A percentile compares a stretch with the other conserved stretches of the same genome.
phyloP scores from a whole-genome alignment of 2,888 invertebrate species.

The Drosophila atripex region DNA sequence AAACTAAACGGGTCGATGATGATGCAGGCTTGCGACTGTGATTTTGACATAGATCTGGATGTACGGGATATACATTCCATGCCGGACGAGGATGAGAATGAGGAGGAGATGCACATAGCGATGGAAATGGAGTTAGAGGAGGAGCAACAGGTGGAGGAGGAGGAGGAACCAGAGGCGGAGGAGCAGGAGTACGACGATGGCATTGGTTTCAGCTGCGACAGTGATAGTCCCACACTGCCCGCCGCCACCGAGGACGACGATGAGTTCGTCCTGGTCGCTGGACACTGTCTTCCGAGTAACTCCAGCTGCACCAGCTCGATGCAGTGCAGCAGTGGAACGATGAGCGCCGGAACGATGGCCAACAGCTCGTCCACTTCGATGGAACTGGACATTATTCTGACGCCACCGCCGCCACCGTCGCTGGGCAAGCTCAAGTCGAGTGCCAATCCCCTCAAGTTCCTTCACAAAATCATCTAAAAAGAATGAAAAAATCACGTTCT shows the following conservation, averaged over 20 bases:
- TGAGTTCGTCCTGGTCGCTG: constrained; percentile 66
- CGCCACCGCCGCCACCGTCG: constrained; percentile 60
- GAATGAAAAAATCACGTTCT: constrained; percentile 27
- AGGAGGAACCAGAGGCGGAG: constrained; percentile 15
- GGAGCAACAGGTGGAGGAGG: background rate
- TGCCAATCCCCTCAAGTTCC: constrained; percentile 52
- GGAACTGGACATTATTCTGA: constrained; percentile 52
- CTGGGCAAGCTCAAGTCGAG: constrained; percentile 39
- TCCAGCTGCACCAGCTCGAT: constrained; percentile 56
- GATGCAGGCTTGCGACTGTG: constrained; percentile 27
- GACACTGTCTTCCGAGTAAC: constrained; percentile 45
- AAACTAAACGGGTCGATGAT: constrained; percentile 1
- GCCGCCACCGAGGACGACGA: constrained; percentile 47
- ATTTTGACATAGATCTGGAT: constrained; percentile 12
- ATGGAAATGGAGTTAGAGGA: background rate
- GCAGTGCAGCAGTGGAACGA: constrained; percentile 52
- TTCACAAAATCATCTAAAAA: constrained; percentile 62
- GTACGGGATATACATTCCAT: background rate
- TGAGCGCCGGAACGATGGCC: constrained; percentile 27
- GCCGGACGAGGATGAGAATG: background rate
- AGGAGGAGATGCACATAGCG: background rate
- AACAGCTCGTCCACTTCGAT: constrained; percentile 53
- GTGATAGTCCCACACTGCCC: constrained; percentile 59
- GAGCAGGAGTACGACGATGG: constrained; percentile 69
- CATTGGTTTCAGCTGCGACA: constrained; percentile 71